Base-by-base conservation (phyloP, 2,888 invertebrate genomes). In the Drosophila affinis region DNA sequence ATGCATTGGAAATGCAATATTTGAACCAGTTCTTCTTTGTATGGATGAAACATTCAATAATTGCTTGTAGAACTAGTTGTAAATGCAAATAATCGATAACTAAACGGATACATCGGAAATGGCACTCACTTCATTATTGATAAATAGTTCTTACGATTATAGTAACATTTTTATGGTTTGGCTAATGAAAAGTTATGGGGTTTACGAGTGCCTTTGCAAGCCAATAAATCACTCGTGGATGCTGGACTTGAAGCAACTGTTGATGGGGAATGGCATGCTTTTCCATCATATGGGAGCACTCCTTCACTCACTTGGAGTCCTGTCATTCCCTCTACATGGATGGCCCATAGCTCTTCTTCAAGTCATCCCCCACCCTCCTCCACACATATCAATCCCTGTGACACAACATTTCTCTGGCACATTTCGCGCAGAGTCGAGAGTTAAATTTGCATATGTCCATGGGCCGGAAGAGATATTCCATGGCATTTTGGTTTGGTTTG, bases 391-490 rank as follows among this genome's bases (percentile, higher is more conserved):
- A 69, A 52, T 68, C 68, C 32, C 32, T 34, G 9, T 14, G 34
- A 55, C 49, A 32, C 4, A 67, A 45, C 65, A 67, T 67, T 65
- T 65, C 54, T 65, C 32, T 32, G 32, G 32, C 9, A 32, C 51
- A 27, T 39, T 39, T 39, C 34, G 17, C 32, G 21, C 45, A 17
- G 51, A 32, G 34, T 44, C 27, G 45, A 14, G 55, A 49, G 68
- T 56, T 67, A 49, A 68, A 70, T 70, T 59, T 70, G 48, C 69
- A 70, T 70, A 59, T 58, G 70, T 24, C 68, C 69, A 44, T 14
- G 70, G n/a, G 48, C 24, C 48, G 70, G 70, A 69, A 70, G 70
- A 58, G 52, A 62, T 56, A 57, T 53, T 54, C 57, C 9, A 14
- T 17, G n/a, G 14, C 54, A 60, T 63, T 73, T 59, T 51, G 58